These are phyloP conservation scores for Ornithoptera priamus DNA, from an alignment of 2,888 invertebrate genomes.

Conservation along the genomic window DNA sequence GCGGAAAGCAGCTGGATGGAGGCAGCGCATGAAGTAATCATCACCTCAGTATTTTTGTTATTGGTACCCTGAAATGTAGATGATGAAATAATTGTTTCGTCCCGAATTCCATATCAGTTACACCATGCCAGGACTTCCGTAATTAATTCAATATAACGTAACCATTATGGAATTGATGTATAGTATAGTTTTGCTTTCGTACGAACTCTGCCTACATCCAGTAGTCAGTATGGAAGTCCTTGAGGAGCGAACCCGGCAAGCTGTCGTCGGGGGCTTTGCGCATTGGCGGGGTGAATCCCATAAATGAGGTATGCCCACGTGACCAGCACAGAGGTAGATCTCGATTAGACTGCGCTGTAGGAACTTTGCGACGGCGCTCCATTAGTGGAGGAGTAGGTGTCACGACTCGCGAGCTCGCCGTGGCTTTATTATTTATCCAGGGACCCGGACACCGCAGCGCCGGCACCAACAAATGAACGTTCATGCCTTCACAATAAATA, in stretches of 20 bases:
- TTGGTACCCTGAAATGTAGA: too few species aligned
- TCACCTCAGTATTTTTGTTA: too few species aligned
- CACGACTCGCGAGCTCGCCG: conserved; percentile 66
- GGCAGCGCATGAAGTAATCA: too few species aligned
- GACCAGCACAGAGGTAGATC: conserved; percentile 66
- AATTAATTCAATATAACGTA: too few species aligned
- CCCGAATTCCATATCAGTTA: too few species aligned
- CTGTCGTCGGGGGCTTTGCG: too few species aligned
- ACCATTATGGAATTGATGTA: too few species aligned
- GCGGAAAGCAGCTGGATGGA: too few species aligned
- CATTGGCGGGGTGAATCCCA: conserved; percentile 33
- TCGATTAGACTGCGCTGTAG: conserved; percentile 70
- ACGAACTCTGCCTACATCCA: not conserved
- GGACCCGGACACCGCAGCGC: conserved; percentile 56
- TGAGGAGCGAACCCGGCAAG: not conserved
- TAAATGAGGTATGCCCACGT: conserved; percentile 50
- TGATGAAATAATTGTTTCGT: too few species aligned
- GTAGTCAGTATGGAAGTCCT: conserved; percentile 10
- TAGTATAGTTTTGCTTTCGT: too few species aligned
- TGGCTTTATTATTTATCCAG: conserved; percentile 73
- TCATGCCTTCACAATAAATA: conserved; percentile 55
- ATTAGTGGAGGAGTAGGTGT: conserved; percentile 75
- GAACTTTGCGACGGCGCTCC: conserved; percentile 63
- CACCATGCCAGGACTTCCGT: too few species aligned
- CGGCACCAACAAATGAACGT: conserved; percentile 65